phyloP scores from a whole-genome alignment of 2,888 invertebrate species.

The Leptinotarsa peninsularis region DNA sequence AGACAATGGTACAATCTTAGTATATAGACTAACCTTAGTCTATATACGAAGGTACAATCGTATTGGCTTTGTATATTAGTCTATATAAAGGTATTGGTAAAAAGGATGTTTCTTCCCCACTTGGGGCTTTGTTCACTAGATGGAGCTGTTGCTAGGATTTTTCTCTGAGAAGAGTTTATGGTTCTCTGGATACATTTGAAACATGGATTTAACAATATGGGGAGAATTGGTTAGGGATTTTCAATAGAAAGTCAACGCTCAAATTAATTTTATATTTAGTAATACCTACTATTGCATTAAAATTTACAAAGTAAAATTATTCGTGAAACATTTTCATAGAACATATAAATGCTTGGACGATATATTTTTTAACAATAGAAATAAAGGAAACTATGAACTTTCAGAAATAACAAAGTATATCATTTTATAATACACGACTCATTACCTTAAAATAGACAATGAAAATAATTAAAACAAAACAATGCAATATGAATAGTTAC shows the following conservation, averaged over 20 bases:
- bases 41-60: no score
- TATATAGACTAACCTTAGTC: no score
- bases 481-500: slow-evolving; percentile 70
- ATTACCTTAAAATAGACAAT: slow-evolving; percentile 66
- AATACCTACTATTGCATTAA: slow-evolving; percentile 53
- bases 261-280: slow-evolving; percentile 50
- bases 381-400: slow-evolving; percentile 44
- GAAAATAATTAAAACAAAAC: slow-evolving; percentile 67
- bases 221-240: not conserved
- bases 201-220: no score
- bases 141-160: no score
- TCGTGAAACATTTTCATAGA: slow-evolving; percentile 42
- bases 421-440: slow-evolving; percentile 69
- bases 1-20: no score
- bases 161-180: no score
- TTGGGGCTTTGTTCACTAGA: no score
- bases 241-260: slow-evolving; percentile 17
- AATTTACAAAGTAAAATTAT: slow-evolving; percentile 48
- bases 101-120: no score
- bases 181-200: no score
- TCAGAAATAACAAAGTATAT: slow-evolving; percentile 50
- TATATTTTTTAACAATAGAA: slow-evolving; percentile 39
- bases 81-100: no score
- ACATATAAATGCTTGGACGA: slow-evolving; percentile 50
- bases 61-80: no score